phyloP scores from a whole-genome alignment of 92 coral and sea anemone genomes.

The Zoanthus solanderi region DNA sequence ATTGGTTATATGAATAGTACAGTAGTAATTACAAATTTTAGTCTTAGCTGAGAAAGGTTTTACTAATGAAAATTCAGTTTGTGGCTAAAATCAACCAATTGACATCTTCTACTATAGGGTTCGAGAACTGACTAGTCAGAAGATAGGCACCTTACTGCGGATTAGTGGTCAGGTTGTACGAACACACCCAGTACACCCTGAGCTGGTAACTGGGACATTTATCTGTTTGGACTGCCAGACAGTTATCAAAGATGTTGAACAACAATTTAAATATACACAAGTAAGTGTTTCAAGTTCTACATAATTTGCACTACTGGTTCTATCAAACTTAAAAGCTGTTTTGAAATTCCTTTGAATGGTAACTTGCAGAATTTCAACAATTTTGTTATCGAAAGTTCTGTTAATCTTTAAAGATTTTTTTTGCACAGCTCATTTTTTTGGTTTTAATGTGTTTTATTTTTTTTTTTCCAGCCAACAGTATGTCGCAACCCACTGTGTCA shows the following conservation, averaged over 20 bases:
- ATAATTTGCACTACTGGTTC: too few relatives aligned
- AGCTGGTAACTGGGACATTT: slow-evolving; percentile 92
- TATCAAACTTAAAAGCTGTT: too few relatives aligned
- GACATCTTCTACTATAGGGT: slow-evolving; percentile 65
- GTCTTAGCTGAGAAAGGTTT: too few relatives aligned
- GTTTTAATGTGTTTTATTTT: not conserved
- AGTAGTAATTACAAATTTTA: too few relatives aligned
- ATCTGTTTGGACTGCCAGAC: slow-evolving; percentile 98
- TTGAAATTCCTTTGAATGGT: too few relatives aligned
- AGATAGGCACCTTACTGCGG: slow-evolving; percentile 90
- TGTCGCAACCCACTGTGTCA: slow-evolving; percentile 98
- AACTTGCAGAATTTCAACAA: too few relatives aligned
- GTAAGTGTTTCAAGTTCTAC: slow-evolving; percentile 39
- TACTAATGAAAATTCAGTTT: too few relatives aligned
- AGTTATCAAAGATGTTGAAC: slow-evolving; percentile 98
- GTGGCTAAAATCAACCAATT: not conserved
- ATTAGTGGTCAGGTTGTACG: slow-evolving; percentile 98
- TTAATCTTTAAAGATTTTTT: too few relatives aligned
- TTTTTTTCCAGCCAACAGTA: slow-evolving; percentile 90
- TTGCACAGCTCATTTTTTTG: too few relatives aligned
- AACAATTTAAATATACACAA: slow-evolving; percentile 97
- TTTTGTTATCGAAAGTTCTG: too few relatives aligned
- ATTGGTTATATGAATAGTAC: too few relatives aligned
- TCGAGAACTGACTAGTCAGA: slow-evolving; percentile 96
- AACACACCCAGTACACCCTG: slow-evolving; percentile 99